A percentile compares a stretch with the other conserved stretches of the same genome.
These are phyloP conservation scores for Ptilonorhynchus violaceus DNA, from an alignment of 2,113 vertebrate genomes.

Conservation along the genomic window DNA sequence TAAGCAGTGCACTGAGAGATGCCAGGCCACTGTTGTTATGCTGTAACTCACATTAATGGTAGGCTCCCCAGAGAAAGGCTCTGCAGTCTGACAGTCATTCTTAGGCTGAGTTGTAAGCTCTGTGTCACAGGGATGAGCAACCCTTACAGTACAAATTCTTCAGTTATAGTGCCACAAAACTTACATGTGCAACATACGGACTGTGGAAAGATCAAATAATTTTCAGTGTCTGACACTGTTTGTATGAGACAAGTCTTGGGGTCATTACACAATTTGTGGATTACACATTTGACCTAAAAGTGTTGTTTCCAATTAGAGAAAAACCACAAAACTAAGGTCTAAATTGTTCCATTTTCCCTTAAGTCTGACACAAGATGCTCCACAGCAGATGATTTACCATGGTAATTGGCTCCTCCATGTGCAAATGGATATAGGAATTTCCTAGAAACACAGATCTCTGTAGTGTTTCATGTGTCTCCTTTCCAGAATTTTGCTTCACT, in stretches of 20 bases:
- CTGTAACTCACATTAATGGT: not conserved
- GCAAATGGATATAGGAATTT: not conserved
- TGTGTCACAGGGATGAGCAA: not conserved
- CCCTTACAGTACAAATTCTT: not conserved
- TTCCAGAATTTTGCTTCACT: not conserved
- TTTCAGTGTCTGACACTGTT: not conserved
- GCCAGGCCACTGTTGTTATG: accelerated
- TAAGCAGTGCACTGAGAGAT: not conserved
- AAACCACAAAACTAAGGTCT: not conserved
- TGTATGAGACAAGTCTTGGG: not conserved
- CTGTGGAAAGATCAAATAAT: not conserved
- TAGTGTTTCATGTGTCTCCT: not conserved
- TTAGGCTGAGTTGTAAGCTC: not conserved
- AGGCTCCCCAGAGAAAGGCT: not conserved
- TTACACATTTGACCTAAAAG: not conserved
- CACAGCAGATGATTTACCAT: not conserved
- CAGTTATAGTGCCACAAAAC: not conserved
- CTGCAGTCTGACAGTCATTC: not conserved
- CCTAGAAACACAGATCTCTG: not conserved
- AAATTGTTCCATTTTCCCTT: not conserved
- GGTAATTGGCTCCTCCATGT: not conserved
- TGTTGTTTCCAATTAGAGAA: not conserved
- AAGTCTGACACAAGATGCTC: not conserved
- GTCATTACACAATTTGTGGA: not conserved
- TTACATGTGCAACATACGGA: not conserved